Evolutionary conservation across 2,888 invertebrate species (phyloP).

Genomic region (Diachrysia chrysitis): DNA sequence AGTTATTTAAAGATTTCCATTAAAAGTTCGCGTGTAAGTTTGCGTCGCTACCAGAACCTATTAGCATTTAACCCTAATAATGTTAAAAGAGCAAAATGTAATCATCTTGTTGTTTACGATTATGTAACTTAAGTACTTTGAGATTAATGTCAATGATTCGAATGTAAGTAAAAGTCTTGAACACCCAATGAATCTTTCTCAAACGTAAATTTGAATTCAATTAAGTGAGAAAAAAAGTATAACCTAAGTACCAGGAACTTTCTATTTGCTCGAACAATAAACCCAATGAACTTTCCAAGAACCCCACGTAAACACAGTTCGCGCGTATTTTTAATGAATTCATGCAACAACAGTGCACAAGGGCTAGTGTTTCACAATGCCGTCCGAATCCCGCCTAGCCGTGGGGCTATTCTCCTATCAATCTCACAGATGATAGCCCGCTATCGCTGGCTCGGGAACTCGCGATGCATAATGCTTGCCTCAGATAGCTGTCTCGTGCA

Average conservation of each 20-base stretch:
- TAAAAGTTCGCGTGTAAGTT: slow-evolving; percentile 66
- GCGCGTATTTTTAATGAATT: slow-evolving; percentile 75
- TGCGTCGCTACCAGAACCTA: slow-evolving; percentile 49
- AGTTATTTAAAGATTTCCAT: slow-evolving; percentile 70
- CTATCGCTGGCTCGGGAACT: slow-evolving; percentile 80
- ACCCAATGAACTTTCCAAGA: slow-evolving; percentile 50
- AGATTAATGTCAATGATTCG: background rate
- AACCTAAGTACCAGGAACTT: slow-evolving; percentile 34
- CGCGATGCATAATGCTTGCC: slow-evolving; percentile 87
- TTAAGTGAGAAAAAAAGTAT: slow-evolving; percentile 30
- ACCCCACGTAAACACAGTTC: slow-evolving; percentile 63
- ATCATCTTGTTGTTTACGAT: slow-evolving; percentile 11
- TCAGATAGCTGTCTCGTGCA: slow-evolving; percentile 88
- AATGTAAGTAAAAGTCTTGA: background rate
- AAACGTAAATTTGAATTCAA: slow-evolving; percentile 12
- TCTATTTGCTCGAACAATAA: slow-evolving; percentile 47
- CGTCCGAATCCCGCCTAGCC: slow-evolving; percentile 82
- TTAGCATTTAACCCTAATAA: slow-evolving; percentile 44
- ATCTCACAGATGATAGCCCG: slow-evolving; percentile 87
- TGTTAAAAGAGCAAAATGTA: slow-evolving; percentile 21
- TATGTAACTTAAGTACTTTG: slow-evolving; percentile 7
- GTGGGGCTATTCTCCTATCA: slow-evolving; percentile 87
- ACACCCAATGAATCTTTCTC: background rate
- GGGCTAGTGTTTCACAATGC: slow-evolving; percentile 74
- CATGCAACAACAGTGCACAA: slow-evolving; percentile 71